phyloP scores from a whole-genome alignment of 2,797 vertebrate genomes.

The Xiphophorus birchmanni region DNA sequence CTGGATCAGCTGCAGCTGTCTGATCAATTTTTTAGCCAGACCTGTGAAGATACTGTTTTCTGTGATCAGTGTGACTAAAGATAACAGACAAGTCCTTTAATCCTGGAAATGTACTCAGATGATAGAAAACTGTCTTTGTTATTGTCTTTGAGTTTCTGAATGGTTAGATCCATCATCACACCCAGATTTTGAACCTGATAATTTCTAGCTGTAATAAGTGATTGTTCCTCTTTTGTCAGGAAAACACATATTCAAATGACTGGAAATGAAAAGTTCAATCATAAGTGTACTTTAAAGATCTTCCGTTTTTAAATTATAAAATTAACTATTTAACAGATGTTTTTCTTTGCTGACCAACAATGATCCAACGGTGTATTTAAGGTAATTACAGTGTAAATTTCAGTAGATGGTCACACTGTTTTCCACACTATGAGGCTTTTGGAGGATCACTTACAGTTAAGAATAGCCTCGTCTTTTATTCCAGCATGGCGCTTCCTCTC shows the following conservation, averaged over 20 bases:
- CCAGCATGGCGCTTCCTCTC: conserved; percentile 25
- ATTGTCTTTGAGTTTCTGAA: no score
- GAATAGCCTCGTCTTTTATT: conserved; percentile 39
- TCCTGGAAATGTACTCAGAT: no score
- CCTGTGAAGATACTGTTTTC: no score
- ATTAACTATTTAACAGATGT: background rate
- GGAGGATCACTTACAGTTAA: conserved; percentile 42
- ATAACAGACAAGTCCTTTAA: no score
- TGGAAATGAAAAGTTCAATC: background rate
- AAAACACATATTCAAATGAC: background rate
- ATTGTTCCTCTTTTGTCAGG: background rate
- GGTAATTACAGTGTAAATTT: conserved; percentile 23
- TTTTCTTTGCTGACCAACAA: conserved; percentile 9
- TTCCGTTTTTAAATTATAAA: background rate
- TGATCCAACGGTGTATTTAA: conserved; percentile 12
- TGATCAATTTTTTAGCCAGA: no score
- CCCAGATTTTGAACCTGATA: no score
- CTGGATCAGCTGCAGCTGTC: no score
- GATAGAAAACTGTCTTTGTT: no score
- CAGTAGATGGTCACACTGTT: background rate
- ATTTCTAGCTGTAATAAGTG: no score
- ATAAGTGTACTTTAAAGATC: no score
- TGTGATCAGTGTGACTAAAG: no score
- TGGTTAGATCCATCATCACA: no score
- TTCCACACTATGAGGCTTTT: conserved; percentile 16